Conservation (phyloP, 2,888 invertebrate genomes). For the Sussaba pulchella region DNA sequence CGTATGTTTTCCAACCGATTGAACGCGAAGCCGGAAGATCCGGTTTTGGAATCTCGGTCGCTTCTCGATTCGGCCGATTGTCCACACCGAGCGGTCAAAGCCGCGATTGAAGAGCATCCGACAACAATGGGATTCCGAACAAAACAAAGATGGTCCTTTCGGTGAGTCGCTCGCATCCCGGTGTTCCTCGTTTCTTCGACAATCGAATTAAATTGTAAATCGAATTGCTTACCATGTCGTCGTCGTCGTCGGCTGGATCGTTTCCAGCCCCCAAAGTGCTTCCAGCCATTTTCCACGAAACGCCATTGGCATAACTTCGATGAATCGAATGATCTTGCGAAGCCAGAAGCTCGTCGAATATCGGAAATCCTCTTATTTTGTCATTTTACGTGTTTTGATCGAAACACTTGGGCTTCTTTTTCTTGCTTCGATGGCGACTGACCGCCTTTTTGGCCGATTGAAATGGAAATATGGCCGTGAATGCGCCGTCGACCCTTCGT, state of each 20-base stretch:
- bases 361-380: background rate
- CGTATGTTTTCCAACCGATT: slow-evolving; percentile 40
- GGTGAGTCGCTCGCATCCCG: background rate
- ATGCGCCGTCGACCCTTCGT: no score
- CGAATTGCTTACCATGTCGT: slow-evolving; percentile 18
- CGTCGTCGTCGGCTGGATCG: background rate
- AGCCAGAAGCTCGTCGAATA: background rate
- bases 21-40: background rate
- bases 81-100: slow-evolving; percentile 26
- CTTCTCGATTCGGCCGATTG: slow-evolving; percentile 15
- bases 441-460: background rate
- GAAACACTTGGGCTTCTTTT: no score
- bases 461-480: no score
- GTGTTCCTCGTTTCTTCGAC: background rate
- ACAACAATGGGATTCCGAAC: slow-evolving; percentile 13
- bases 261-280: background rate
- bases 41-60: background rate
- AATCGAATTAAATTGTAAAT: slow-evolving; percentile 33
- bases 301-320: background rate
- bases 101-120: slow-evolving; percentile 37
- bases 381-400: background rate
- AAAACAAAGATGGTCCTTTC: slow-evolving; percentile 5
- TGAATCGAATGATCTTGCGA: background rate
- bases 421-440: background rate
- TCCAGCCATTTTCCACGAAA: background rate